Conservation (phyloP, 2,797 vertebrate species). For the Chloroceryle inda region DNA sequence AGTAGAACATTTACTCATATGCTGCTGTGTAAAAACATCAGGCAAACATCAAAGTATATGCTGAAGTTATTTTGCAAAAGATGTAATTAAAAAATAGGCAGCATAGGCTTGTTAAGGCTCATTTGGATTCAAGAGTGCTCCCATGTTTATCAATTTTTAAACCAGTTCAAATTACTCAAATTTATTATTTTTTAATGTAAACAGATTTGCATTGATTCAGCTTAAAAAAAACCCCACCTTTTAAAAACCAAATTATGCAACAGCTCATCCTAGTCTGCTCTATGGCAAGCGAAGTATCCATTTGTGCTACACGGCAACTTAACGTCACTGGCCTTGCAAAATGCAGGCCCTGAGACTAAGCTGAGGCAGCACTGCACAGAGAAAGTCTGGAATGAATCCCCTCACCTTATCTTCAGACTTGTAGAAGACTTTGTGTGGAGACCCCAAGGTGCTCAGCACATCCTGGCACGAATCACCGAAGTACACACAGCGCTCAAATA, state of each 20-base stretch:
- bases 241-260: neutral
- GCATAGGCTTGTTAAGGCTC: neutral
- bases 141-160: neutral
- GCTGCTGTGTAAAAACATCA: neutral
- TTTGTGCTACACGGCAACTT: neutral
- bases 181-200: neutral
- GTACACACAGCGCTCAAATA: constrained; percentile 91
- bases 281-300: neutral
- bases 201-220: neutral
- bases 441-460: constrained; percentile 93
- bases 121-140: neutral
- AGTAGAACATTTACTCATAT: neutral
- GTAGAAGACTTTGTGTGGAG: constrained; percentile 98
- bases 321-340: neutral
- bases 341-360: neutral
- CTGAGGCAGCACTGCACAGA: neutral
- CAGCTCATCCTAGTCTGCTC: rapidly evolving
- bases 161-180: neutral
- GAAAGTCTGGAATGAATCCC: neutral
- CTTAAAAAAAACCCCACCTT: neutral
- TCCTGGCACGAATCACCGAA: constrained; percentile 98
- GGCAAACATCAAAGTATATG: neutral
- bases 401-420: constrained; percentile 98
- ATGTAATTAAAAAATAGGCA: neutral
- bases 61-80: neutral